phyloP scores from a whole-genome alignment of 2,888 invertebrate species.

The Scaptomyza caliginosa region DNA sequence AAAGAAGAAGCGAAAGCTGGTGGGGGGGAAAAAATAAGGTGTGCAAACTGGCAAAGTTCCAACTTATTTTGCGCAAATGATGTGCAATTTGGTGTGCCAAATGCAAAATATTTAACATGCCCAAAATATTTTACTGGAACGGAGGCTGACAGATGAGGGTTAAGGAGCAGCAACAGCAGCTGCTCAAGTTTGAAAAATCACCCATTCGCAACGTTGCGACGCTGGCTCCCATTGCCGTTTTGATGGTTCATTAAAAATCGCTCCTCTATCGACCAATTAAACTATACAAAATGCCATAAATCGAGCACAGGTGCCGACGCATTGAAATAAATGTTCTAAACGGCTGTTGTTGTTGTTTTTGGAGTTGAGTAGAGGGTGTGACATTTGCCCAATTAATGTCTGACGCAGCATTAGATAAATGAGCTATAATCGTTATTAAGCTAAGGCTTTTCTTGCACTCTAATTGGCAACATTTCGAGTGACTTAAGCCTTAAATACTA shows the following conservation, averaged over 20 bases:
- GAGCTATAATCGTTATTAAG: conserved; percentile 13
- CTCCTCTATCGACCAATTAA: conserved; percentile 36
- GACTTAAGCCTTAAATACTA: conserved; percentile 25
- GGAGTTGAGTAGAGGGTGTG: not conserved
- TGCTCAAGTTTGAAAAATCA: conserved; percentile 50
- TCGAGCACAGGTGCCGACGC: conserved; percentile 52
- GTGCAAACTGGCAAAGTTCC: conserved; percentile 29
- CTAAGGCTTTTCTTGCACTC: conserved; percentile 25
- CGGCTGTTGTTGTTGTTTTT: conserved; percentile 6
- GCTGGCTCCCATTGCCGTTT: conserved; percentile 55
- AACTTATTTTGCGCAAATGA: conserved; percentile 68
- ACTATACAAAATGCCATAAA: conserved; percentile 39
- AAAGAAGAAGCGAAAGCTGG: not conserved
- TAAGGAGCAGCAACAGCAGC: conserved; percentile 19
- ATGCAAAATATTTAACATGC: conserved; percentile 69
- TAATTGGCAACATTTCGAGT: conserved; percentile 37
- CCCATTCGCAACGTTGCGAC: conserved; percentile 74
- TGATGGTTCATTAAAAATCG: conserved; percentile 73
- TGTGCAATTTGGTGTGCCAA: conserved; percentile 61
- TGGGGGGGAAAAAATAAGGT: conserved; percentile 21
- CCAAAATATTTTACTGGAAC: conserved; percentile 45
- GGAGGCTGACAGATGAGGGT: not conserved
- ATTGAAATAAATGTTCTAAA: conserved; percentile 40
- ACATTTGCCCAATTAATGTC: conserved; percentile 29
- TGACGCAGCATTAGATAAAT: conserved; percentile 47